Conservation (phyloP, 1,140 invertebrate genomes). For the Drosophila kikkawai region DNA sequence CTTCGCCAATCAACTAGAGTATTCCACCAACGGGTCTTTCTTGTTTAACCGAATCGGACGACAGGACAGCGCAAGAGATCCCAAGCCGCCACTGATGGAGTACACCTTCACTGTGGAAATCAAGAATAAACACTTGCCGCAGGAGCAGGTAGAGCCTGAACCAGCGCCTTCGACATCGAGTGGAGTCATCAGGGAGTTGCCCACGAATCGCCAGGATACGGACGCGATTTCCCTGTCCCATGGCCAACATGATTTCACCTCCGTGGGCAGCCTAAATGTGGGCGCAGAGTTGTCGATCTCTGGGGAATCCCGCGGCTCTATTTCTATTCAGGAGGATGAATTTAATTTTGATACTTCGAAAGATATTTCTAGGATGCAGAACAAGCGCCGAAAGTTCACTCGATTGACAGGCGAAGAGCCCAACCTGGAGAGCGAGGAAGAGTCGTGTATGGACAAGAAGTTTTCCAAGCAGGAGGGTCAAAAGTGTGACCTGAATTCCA, state of each 20-base stretch:
- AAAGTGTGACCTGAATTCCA: not conserved
- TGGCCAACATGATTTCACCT: not conserved
- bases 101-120: slow-evolving; percentile 64
- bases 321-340: not conserved
- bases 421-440: slow-evolving; percentile 6
- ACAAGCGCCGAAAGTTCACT: slow-evolving; percentile 39
- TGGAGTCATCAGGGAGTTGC: slow-evolving; percentile 35
- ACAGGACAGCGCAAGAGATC: slow-evolving; percentile 44
- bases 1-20: slow-evolving; percentile 41
- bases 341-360: not conserved
- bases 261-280: slow-evolving; percentile 46
- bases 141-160: slow-evolving; percentile 1
- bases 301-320: slow-evolving; percentile 17
- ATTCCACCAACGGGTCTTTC: slow-evolving; percentile 44
- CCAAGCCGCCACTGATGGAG: slow-evolving; percentile 66
- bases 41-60: slow-evolving; percentile 67
- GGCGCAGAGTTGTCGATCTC: slow-evolving; percentile 50
- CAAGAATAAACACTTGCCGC: slow-evolving; percentile 38
- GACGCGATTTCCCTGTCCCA: not conserved
- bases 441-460: not conserved
- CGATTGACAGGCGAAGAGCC: not conserved
- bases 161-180: slow-evolving; percentile 6
- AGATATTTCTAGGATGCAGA: not conserved
- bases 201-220: slow-evolving; percentile 8
- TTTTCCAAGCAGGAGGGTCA: not conserved